Conservation (phyloP, 1,140 invertebrate species). For the Sweltsa coloradensis region DNA sequence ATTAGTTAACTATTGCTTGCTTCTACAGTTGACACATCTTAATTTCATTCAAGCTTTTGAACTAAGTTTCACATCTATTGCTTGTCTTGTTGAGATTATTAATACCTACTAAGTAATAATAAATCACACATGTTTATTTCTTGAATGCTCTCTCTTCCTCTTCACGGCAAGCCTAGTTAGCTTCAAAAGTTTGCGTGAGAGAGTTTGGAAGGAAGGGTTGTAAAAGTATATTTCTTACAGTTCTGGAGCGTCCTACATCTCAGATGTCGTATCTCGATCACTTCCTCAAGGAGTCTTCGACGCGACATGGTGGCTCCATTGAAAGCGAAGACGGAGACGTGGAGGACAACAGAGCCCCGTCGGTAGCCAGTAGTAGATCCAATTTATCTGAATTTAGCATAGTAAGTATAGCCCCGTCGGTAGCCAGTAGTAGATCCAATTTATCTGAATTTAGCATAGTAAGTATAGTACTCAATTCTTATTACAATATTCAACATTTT, state of each 20-base stretch:
- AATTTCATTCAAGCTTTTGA: too few species aligned
- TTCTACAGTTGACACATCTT: too few species aligned
- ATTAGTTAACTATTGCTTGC: too few species aligned
- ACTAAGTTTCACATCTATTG: too few species aligned
- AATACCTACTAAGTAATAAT: too few species aligned
- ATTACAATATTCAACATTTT: too few species aligned
- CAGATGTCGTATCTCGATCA: conserved; percentile 83
- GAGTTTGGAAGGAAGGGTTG: background rate
- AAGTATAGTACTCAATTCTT: too few species aligned
- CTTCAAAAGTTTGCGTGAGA: too few species aligned
- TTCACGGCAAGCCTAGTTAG: too few species aligned
- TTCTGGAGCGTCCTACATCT: conserved; percentile 71
- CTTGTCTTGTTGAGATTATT: too few species aligned
- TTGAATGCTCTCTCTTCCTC: too few species aligned
- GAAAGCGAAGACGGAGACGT: conserved; percentile 65
- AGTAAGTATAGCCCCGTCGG: conserved; percentile 49
- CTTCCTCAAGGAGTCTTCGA: conserved; percentile 61
- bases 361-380: conserved; percentile 69
- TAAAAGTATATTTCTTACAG: conserved; percentile 36
- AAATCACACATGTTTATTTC: too few species aligned
- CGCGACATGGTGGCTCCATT: conserved; percentile 42
- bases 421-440: conserved; percentile 72
- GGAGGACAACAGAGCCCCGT: conserved; percentile 61
- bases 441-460: conserved; percentile 68
- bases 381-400: conserved; percentile 68